Evolutionary conservation across 1,140 invertebrate genomes (phyloP).

Genomic region (Heliothis virescens): DNA sequence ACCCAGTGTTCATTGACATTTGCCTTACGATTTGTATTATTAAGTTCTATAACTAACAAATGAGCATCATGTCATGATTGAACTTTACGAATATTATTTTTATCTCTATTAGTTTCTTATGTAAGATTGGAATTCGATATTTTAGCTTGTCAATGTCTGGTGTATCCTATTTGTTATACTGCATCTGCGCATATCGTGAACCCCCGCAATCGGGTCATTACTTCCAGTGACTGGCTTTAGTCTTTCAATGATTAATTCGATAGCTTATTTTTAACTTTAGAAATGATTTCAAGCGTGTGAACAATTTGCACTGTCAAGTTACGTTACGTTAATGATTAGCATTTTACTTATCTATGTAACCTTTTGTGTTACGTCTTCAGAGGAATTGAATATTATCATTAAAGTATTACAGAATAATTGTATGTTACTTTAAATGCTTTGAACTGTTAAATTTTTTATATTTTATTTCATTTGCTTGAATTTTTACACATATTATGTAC

Average conservation of each 20-base stretch:
- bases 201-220: constrained; percentile 3
- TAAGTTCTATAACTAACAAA: constrained; percentile 29
- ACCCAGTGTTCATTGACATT: constrained; percentile 28
- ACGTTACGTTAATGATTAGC: constrained; percentile 13
- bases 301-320: neutral
- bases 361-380: constrained; percentile 13
- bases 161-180: constrained; percentile 11
- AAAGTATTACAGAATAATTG: constrained; percentile 5
- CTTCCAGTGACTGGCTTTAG: constrained; percentile 6
- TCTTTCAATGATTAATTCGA: neutral
- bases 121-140: constrained; percentile 28
- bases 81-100: constrained; percentile 11
- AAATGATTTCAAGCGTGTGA: constrained; percentile 15
- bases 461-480: neutral
- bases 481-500: no score
- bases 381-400: constrained; percentile 12
- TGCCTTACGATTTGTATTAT: constrained; percentile 23
- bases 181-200: neutral
- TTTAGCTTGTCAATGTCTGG: constrained; percentile 28
- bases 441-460: neutral
- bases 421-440: constrained; percentile 3
- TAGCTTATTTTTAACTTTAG: neutral
- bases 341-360: constrained; percentile 30
- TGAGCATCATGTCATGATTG: constrained; percentile 8
- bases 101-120: constrained; percentile 8